These are phyloP conservation scores for Leptopilina myrica DNA, from an alignment of 2,888 invertebrate genomes.

Conservation along the genomic window DNA sequence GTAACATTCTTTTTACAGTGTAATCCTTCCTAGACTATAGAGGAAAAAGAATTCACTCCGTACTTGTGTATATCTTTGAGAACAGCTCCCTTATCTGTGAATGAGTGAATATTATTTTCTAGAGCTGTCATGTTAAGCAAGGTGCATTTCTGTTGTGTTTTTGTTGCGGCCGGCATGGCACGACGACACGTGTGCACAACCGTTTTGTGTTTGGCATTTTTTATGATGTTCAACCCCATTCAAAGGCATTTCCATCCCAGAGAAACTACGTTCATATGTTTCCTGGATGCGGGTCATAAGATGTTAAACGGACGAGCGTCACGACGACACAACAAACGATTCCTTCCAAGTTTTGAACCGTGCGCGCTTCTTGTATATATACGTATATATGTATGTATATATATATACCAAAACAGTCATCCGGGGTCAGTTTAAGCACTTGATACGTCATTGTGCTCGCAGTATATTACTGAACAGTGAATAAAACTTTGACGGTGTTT, in stretches of 20 bases:
- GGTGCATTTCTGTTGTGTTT: slow-evolving; percentile 19
- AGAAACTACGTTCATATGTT: slow-evolving; percentile 36
- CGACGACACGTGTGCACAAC: slow-evolving; percentile 28
- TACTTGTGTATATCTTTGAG: too few species aligned
- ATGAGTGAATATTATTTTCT: neutral
- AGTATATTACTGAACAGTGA: slow-evolving; percentile 31
- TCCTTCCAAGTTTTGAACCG: slow-evolving; percentile 22
- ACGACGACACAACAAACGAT: slow-evolving; percentile 19
- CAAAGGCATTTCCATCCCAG: slow-evolving; percentile 33
- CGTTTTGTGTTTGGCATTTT: slow-evolving; percentile 9
- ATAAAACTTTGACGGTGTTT: neutral
- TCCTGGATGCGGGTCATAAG: slow-evolving; percentile 40
- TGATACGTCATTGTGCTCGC: slow-evolving; percentile 28
- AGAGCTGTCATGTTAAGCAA: slow-evolving; percentile 10
- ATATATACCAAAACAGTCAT: slow-evolving; percentile 27
- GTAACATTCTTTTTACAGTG: too few species aligned
- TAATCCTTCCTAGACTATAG: too few species aligned
- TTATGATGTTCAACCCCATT: slow-evolving; percentile 36
- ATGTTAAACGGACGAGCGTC: slow-evolving; percentile 23
- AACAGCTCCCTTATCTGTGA: too few species aligned
- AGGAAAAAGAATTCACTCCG: too few species aligned
- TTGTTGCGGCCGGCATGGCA: neutral
- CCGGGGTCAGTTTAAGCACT: slow-evolving; percentile 35
- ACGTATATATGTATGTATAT: too few species aligned
- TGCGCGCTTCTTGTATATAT: neutral